Percentiles rank a stretch among this genome's conserved stretches.
Evolutionary conservation across 1,140 invertebrate genomes (phyloP).

Genomic region (Pachypeltis micranthus): DNA sequence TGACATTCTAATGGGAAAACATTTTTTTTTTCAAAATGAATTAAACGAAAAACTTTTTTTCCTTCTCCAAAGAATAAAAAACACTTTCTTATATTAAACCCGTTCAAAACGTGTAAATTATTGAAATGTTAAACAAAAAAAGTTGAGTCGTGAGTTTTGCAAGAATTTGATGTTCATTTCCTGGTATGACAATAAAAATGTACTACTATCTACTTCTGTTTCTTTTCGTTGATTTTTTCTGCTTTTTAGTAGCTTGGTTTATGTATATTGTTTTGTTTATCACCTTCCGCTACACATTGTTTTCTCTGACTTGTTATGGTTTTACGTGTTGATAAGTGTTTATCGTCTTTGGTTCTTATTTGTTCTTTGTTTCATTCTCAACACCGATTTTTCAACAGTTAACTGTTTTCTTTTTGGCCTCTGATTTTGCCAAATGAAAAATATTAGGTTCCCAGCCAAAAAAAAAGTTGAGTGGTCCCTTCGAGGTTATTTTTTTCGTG

Average conservation of each 20-base stretch:
- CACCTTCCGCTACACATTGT: constrained; percentile 10
- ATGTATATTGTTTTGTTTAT: constrained; percentile 17
- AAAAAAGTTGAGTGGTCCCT: too few species aligned
- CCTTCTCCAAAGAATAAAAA: constrained; percentile 4
- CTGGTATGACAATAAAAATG: too few species aligned
- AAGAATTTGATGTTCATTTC: background rate
- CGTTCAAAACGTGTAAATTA: constrained; percentile 2
- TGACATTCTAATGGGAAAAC: background rate
- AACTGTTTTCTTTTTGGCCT: too few species aligned
- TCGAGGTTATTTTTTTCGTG: background rate
- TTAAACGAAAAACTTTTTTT: too few species aligned
- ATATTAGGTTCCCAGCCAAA: too few species aligned
- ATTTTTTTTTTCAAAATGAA: background rate
- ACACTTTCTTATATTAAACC: background rate
- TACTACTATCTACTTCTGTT: background rate
- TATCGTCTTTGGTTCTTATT: background rate
- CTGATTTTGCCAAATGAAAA: too few species aligned
- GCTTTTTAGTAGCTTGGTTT: constrained; percentile 17
- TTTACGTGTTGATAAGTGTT: background rate
- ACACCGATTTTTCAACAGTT: too few species aligned
- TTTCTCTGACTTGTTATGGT: constrained; percentile 12
- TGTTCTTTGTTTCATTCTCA: background rate
- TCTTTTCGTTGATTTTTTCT: constrained; percentile 17
- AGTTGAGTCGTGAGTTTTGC: background rate
- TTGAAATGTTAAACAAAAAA: background rate